A percentile compares a stretch with the other conserved stretches of the same genome.
Conservation (phyloP, 2,113 vertebrate genomes). For the Takifugu flavidus region DNA sequence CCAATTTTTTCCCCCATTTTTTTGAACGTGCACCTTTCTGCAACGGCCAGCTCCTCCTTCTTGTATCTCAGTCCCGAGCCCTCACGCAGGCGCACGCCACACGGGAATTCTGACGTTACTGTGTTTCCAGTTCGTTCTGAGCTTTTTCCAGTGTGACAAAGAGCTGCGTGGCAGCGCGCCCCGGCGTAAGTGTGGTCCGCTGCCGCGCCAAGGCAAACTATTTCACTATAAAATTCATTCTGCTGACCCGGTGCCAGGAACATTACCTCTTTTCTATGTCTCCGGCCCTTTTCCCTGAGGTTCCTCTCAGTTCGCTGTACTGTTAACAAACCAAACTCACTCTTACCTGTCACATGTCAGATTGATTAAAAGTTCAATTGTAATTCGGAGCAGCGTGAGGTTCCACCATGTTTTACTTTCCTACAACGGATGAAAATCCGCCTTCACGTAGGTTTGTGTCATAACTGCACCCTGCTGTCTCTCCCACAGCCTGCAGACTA, state of each 20-base stretch:
- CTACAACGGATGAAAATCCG: slow-evolving; percentile 4
- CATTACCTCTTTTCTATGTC: slow-evolving; percentile 71
- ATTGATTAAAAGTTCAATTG: slow-evolving; percentile 27
- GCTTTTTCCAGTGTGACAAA: slow-evolving; percentile 72
- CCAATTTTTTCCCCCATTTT: slow-evolving; percentile 3
- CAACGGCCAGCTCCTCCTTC: slow-evolving; percentile 27
- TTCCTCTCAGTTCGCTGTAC: slow-evolving; percentile 46
- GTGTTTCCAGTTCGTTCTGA: slow-evolving; percentile 78
- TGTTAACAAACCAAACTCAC: slow-evolving; percentile 30
- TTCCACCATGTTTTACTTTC: slow-evolving; percentile 6
- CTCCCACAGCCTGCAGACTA: slow-evolving; percentile 66
- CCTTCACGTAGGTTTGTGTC: slow-evolving; percentile 35
- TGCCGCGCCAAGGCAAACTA: slow-evolving; percentile 71
- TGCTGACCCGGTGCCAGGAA: slow-evolving; percentile 69
- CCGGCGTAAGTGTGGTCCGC: slow-evolving; percentile 73
- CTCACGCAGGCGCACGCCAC: slow-evolving; percentile 29
- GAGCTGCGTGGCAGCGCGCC: slow-evolving; percentile 69
- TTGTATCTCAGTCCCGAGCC: slow-evolving; percentile 34
- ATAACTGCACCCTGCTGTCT: slow-evolving; percentile 42
- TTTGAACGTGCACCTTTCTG: slow-evolving; percentile 19
- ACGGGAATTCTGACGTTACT: slow-evolving; percentile 67
- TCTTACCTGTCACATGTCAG: slow-evolving; percentile 12
- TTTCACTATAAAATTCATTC: slow-evolving; percentile 71
- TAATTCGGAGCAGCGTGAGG: slow-evolving; percentile 1
- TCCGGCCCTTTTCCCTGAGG: slow-evolving; percentile 28